These are phyloP conservation scores for Erebia epiphron DNA, from an alignment of 2,888 invertebrate species.

Conservation along the genomic window DNA sequence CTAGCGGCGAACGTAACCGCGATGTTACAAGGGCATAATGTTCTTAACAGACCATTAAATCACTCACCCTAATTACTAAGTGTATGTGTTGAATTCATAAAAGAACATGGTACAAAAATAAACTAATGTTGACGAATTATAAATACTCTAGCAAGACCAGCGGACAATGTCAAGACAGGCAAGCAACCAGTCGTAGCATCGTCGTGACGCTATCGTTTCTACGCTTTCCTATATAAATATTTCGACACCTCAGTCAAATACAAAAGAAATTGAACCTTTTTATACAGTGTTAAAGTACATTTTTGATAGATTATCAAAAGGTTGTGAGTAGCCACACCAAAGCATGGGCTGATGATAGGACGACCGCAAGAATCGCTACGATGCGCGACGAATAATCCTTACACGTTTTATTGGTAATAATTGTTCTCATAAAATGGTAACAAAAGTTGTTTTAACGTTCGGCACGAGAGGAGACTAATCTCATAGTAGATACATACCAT, in stretches of 20 bases:
- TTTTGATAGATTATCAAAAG: constrained; percentile 19
- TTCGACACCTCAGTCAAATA: constrained; percentile 40
- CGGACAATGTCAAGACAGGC: constrained; percentile 63
- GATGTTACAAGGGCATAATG: constrained; percentile 8
- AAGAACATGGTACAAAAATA: constrained; percentile 34
- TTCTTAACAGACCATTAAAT: constrained; percentile 22
- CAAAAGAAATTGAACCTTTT: constrained; percentile 52
- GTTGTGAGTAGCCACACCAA: constrained; percentile 43
- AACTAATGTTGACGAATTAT: constrained; percentile 39
- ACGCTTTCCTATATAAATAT: constrained; percentile 46
- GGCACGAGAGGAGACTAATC: constrained; percentile 77
- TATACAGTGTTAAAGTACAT: constrained; percentile 49
- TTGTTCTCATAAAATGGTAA: constrained; percentile 82
- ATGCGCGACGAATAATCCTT: constrained; percentile 76
- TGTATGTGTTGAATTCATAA: constrained; percentile 13
- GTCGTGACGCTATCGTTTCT: constrained; percentile 48
- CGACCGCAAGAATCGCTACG: constrained; percentile 76
- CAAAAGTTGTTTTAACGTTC: constrained; percentile 81
- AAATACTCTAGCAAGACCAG: constrained; percentile 40
- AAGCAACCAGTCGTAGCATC: constrained; percentile 51
- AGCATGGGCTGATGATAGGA: constrained; percentile 70
- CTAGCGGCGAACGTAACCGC: too few species aligned
- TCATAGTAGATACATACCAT: constrained; percentile 54
- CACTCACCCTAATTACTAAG: constrained; percentile 13
- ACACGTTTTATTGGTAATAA: constrained; percentile 82